Evolutionary conservation across 2,113 vertebrate species (phyloP), one percentile per base, ranked within the genome.

Genomic region (Dicrurus megarhynchus): DNA sequence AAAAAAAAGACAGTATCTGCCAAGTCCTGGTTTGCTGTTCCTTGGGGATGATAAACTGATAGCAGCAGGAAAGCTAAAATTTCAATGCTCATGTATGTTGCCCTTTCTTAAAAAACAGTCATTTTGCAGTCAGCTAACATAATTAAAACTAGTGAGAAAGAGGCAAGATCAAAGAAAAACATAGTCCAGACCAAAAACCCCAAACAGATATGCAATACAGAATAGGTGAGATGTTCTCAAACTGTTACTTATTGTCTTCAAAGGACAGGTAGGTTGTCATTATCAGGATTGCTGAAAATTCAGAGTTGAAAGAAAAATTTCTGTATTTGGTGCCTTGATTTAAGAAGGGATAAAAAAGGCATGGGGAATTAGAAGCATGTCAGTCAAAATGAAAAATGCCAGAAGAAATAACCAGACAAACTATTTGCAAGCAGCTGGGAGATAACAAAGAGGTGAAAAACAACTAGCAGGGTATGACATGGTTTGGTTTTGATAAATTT

Each of bases 311-410:
- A 91, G 69, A 81, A 67, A 28, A 70, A 26, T 6, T 7, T 35
- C 7, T 63, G 2, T 70, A 13, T 49, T 80, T 81, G 67, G 20
- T 76, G 13, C 11, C 27, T 47, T 50, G 11, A 46, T 91, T 85
- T 94, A 59, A 75, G 65, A 69, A 56, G 37, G 35, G 44, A 15
- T 10, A 21, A 41, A 77, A 69, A 82, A 63, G 32, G 9, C 0
- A 0, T 80, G 55, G 21, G 46, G 10, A 67, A 35, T 67, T 87
- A 50, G 17, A 75, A 80, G 6, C 0, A 0, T 65, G 30, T 75
- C 60, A 47, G 21, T 32, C 16, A 1, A 83, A 84, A 71, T 22
- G 15, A 81, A 82, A 92, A 94, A 57, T 41, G 8, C 26, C 8
- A 6, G 71, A 74, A 64, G 35, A 80, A 83, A 50, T 80, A 59